Evolutionary conservation across 2,797 vertebrate genomes (phyloP).

Genomic region (Ataeniobius toweri): DNA sequence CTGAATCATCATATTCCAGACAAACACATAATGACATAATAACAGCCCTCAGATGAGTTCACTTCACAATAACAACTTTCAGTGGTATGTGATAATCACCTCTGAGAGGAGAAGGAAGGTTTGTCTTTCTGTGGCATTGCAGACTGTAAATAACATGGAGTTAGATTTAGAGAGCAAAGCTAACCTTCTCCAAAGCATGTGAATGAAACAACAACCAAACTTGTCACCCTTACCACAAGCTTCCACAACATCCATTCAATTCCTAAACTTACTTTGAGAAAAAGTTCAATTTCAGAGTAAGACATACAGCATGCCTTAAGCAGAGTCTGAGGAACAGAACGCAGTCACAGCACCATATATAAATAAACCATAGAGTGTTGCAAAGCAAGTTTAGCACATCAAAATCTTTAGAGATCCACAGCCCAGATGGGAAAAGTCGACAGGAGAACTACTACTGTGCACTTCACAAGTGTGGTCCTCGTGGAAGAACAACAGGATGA

Average conservation of each 20-base stretch:
- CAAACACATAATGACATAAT: slow-evolving; percentile 66
- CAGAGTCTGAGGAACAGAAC: slow-evolving; percentile 12
- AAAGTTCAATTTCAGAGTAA: not conserved
- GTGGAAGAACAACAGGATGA: not conserved
- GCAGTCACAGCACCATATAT: slow-evolving; percentile 5
- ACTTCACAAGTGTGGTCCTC: not conserved
- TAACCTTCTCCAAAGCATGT: slow-evolving; percentile 3
- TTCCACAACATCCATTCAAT: not conserved
- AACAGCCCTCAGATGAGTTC: slow-evolving; percentile 59
- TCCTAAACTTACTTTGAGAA: slow-evolving; percentile 11
- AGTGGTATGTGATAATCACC: slow-evolving; percentile 39
- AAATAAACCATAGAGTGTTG: slow-evolving; percentile 4
- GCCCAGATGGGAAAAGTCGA: not conserved
- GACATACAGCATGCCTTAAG: not conserved
- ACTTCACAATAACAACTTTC: slow-evolving; percentile 61
- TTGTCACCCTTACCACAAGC: slow-evolving; percentile 2
- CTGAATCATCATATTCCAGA: slow-evolving; percentile 52
- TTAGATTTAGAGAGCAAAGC: not conserved
- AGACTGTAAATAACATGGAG: slow-evolving; percentile 10
- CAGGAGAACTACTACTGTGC: not conserved
- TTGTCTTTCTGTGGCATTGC: slow-evolving; percentile 26
- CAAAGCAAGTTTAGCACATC: slow-evolving; percentile 8
- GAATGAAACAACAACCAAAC: not conserved
- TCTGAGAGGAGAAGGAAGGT: slow-evolving; percentile 38
- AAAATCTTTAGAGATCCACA: not conserved